phyloP scores from a whole-genome alignment of 2,888 invertebrate genomes.

The Pammene aurita region DNA sequence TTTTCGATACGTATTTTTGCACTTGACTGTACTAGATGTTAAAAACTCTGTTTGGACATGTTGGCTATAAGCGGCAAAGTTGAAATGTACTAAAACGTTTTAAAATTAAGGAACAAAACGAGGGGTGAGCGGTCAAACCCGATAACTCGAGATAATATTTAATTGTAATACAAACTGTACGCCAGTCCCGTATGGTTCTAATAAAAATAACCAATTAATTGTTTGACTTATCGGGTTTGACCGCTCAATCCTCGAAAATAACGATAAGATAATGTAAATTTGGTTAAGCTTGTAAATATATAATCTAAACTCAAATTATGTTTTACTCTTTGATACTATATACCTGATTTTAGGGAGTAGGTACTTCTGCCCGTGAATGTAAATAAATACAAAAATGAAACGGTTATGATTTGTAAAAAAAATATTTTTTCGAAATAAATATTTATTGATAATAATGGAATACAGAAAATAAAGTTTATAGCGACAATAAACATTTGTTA shows the following conservation, averaged over 20 bases:
- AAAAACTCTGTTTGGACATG: no score
- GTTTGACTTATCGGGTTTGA: no score
- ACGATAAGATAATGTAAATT: background rate
- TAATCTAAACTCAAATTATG: background rate
- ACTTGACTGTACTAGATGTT: no score
- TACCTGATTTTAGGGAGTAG: background rate
- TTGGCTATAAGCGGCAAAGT: no score
- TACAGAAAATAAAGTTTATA: constrained; percentile 76
- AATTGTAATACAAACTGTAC: no score
- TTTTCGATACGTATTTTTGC: no score
- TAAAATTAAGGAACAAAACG: no score
- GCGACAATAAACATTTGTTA: constrained; percentile 46
- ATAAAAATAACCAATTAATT: no score
- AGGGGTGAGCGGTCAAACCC: no score
- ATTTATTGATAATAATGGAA: constrained; percentile 59
- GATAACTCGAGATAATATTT: no score
- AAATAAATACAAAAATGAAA: background rate
- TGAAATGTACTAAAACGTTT: no score
- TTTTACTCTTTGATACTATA: background rate
- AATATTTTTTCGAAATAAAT: constrained; percentile 55
- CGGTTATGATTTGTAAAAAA: background rate
- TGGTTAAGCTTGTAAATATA: constrained; percentile 15
- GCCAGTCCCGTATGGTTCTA: no score
- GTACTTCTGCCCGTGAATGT: background rate
- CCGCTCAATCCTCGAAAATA: background rate